phyloP scores from a whole-genome alignment of 2,888 invertebrate species.

The Melanargia galathea region DNA sequence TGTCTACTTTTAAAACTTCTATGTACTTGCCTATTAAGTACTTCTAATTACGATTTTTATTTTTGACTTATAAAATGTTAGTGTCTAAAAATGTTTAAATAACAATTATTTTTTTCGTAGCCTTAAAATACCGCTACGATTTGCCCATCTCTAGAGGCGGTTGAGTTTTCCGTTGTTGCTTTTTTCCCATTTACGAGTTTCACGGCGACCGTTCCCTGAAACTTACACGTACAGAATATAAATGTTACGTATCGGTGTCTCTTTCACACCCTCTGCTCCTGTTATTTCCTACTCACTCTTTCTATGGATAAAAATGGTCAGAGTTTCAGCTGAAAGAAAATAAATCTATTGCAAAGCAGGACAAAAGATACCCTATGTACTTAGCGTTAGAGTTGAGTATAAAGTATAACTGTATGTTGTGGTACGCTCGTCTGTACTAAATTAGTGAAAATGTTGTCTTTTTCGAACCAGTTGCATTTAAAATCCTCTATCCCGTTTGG shows the following conservation, averaged over 20 bases:
- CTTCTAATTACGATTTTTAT: too few relatives aligned
- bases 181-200: constrained; percentile 83
- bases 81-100: not conserved
- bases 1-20: not conserved
- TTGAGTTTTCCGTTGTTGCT: constrained; percentile 80
- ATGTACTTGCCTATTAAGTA: not conserved
- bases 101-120: constrained; percentile 3
- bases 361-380: constrained; percentile 54
- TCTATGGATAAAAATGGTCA: constrained; percentile 80
- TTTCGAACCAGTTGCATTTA: constrained; percentile 79
- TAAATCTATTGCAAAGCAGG: constrained; percentile 57
- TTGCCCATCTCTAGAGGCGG: constrained; percentile 75
- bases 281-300: constrained; percentile 60
- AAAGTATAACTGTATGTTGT: constrained; percentile 36
- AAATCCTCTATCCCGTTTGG: constrained; percentile 76
- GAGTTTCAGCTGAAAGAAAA: constrained; percentile 75
- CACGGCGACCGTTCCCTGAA: constrained; percentile 83
- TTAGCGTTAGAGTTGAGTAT: constrained; percentile 50
- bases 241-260: constrained; percentile 68
- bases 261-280: constrained; percentile 48
- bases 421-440: constrained; percentile 55
- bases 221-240: constrained; percentile 82
- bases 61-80: too few relatives aligned
- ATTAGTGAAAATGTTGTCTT: constrained; percentile 75
- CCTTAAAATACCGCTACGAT: constrained; percentile 32